Evolutionary conservation across 2,888 invertebrate species (phyloP).

Genomic region (Eucera pruinosa): DNA sequence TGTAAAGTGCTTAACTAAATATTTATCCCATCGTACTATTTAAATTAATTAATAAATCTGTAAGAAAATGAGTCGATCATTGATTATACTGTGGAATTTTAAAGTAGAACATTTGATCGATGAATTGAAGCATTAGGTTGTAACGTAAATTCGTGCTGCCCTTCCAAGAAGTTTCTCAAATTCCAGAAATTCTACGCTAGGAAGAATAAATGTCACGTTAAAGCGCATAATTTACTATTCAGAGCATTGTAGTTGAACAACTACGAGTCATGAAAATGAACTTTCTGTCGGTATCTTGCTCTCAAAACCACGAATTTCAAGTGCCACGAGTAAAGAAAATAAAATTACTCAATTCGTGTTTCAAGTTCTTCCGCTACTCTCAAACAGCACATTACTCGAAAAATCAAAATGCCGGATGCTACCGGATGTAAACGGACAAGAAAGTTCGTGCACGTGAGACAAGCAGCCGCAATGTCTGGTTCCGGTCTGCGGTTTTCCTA

Average conservation of each 20-base stretch:
- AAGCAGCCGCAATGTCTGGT: constrained; percentile 65
- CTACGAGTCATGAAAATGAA: no score
- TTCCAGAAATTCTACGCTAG: no score
- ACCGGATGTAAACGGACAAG: constrained; percentile 59
- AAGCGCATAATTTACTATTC: background rate
- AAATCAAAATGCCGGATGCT: constrained; percentile 54
- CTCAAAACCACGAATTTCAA: background rate
- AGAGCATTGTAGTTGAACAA: background rate
- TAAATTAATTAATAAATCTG: background rate
- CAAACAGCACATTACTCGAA: constrained; percentile 9
- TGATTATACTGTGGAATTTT: background rate
- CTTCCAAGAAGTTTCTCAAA: no score
- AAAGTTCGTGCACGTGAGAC: constrained; percentile 52
- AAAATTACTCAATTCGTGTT: background rate
- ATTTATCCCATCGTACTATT: no score
- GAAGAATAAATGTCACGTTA: background rate
- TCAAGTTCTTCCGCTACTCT: background rate
- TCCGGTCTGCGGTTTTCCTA: constrained; percentile 75
- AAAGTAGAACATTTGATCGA: background rate
- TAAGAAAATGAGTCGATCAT: background rate
- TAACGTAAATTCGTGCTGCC: no score
- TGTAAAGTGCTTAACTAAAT: no score
- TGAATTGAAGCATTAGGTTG: no score
- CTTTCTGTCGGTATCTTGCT: background rate
- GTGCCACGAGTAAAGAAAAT: background rate